A percentile compares a stretch with the other conserved stretches of the same genome.
These are phyloP conservation scores for Pterois miles DNA, from an alignment of 2,797 vertebrate genomes.

Conservation along the genomic window DNA sequence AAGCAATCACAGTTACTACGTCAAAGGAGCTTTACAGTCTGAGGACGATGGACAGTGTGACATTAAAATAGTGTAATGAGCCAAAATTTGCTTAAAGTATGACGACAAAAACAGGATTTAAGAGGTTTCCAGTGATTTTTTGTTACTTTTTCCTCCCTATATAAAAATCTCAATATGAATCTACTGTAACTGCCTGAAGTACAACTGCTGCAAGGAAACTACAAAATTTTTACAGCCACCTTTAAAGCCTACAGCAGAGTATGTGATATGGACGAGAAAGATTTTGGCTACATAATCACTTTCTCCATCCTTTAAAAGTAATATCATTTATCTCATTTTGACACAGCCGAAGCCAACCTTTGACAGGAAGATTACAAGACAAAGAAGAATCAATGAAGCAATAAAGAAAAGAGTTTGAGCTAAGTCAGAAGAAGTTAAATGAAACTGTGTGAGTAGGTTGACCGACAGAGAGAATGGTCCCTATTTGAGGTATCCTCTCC, in stretches of 20 bases:
- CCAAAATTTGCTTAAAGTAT: background rate
- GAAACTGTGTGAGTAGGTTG: constrained; percentile 25
- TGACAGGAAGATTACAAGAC: background rate
- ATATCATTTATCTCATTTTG: background rate
- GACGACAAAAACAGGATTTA: background rate
- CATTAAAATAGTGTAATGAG: background rate
- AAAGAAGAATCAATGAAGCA: background rate
- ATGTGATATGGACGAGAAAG: background rate
- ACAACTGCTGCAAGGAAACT: constrained; percentile 7
- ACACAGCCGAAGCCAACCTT: too few relatives aligned
- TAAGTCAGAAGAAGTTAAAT: constrained; percentile 1
- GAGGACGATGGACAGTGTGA: background rate
- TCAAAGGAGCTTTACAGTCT: background rate
- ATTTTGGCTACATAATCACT: background rate
- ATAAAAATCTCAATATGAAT: background rate
- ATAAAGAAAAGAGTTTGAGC: background rate
- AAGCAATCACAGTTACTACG: background rate
- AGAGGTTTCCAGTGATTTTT: background rate
- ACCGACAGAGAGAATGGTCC: constrained; percentile 57
- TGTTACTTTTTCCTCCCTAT: background rate
- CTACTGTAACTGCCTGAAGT: background rate
- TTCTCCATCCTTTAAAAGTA: background rate
- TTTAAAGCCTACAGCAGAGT: background rate
- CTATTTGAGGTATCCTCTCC: constrained; percentile 60
- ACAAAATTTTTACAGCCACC: constrained; percentile 10